A percentile compares a stretch with the other conserved stretches of the same genome.
Evolutionary conservation across 2,888 invertebrate species (phyloP).

Genomic region (Elmis aenea): DNA sequence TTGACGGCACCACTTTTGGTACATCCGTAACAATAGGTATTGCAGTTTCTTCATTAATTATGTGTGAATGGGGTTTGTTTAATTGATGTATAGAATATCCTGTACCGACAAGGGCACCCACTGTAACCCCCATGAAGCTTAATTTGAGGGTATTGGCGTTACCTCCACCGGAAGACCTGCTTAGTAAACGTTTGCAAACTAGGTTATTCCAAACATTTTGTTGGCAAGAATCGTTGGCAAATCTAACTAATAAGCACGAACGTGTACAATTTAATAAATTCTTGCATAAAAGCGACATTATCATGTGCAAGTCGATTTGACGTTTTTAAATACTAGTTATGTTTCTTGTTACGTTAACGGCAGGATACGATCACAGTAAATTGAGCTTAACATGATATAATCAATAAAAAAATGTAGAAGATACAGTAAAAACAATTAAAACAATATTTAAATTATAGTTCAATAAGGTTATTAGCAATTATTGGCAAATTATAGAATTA

Average conservation of each 20-base stretch:
- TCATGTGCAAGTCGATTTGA: background rate
- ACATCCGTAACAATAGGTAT: slow-evolving; percentile 38
- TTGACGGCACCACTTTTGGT: slow-evolving; percentile 46
- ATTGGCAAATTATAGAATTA: no score
- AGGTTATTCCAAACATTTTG: slow-evolving; percentile 1
- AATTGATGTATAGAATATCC: slow-evolving; percentile 49
- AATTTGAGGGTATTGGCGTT: slow-evolving; percentile 29
- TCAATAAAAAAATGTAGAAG: no score
- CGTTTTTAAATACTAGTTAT: background rate
- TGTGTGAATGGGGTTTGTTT: slow-evolving; percentile 44
- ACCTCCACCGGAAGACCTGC: slow-evolving; percentile 1
- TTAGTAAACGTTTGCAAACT: slow-evolving; percentile 1
- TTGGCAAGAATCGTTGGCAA: no score
- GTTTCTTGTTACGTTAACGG: no score
- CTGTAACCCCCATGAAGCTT: slow-evolving; percentile 42
- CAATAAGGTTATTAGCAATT: no score
- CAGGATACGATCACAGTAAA: no score
- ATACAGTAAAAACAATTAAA: no score
- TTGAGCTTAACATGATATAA: no score
- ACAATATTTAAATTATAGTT: no score
- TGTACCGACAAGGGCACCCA: slow-evolving; percentile 47
- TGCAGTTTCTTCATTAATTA: slow-evolving; percentile 45
- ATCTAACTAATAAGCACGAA: no score
- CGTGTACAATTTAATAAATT: slow-evolving; percentile 2
- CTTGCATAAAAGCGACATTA: slow-evolving; percentile 17